A percentile compares a stretch with the other conserved stretches of the same genome.
Conservation (phyloP, 2,113 vertebrate species). For the Macrotus californicus region DNA sequence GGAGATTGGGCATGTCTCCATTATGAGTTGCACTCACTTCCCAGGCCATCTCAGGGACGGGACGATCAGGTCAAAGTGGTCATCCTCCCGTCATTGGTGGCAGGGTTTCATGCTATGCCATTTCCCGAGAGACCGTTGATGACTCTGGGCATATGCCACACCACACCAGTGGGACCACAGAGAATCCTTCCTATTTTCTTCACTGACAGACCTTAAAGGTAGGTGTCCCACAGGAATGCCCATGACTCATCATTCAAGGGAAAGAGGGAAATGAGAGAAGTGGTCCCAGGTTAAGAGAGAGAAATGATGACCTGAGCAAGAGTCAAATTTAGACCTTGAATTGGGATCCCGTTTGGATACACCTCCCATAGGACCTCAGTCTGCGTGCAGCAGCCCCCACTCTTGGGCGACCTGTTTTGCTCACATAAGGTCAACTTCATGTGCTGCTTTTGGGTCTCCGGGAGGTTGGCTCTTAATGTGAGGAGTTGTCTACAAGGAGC, state of each 20-base stretch:
- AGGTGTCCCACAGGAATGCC: not conserved
- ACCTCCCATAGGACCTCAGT: not conserved
- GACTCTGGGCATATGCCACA: not conserved
- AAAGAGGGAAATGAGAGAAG: no score
- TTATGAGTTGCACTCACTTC: not conserved
- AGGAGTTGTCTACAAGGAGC: not conserved
- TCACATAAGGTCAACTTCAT: not conserved
- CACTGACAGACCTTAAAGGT: not conserved
- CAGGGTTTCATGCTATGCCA: not conserved
- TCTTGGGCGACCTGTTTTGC: not conserved
- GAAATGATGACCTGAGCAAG: not conserved
- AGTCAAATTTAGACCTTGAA: not conserved
- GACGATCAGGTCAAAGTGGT: not conserved
- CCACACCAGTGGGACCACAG: not conserved
- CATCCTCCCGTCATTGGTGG: not conserved
- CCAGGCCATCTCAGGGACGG: not conserved
- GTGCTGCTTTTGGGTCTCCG: not conserved
- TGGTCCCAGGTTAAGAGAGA: not conserved
- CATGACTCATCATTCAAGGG: not conserved
- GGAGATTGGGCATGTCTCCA: not conserved
- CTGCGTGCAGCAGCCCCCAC: not conserved
- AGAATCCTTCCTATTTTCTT: not conserved
- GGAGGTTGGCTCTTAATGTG: not conserved
- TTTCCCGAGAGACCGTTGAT: not conserved
- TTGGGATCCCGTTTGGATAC: not conserved